phyloP scores from a whole-genome alignment of 2,797 vertebrate genomes.

The Danio tinwini region DNA sequence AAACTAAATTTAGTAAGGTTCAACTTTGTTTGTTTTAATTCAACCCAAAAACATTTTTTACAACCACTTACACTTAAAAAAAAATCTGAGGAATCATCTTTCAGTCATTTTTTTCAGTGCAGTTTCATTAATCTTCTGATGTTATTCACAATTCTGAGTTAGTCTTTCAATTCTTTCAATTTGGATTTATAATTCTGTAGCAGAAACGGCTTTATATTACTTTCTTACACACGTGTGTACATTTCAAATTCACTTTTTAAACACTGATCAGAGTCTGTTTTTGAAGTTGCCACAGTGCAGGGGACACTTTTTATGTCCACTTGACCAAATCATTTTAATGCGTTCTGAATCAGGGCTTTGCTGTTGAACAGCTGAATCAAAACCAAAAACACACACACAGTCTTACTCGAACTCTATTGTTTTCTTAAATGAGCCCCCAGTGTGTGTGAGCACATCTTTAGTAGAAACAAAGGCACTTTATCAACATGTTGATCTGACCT shows the following conservation, averaged over 20 bases:
- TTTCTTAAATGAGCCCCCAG: neutral
- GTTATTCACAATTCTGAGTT: too few species aligned
- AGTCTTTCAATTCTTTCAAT: too few species aligned
- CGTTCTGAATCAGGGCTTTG: constrained; percentile 6
- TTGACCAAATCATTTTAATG: constrained; percentile 8
- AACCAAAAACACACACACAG: neutral
- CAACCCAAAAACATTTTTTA: too few species aligned
- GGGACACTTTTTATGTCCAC: neutral
- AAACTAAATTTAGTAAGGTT: too few species aligned
- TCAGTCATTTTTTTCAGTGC: too few species aligned
- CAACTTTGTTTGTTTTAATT: too few species aligned
- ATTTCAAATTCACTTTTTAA: neutral
- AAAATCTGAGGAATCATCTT: too few species aligned
- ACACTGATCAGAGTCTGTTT: neutral
- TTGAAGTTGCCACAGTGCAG: neutral
- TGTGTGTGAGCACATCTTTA: neutral
- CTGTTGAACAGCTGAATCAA: constrained; percentile 2
- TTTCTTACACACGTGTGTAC: constrained; percentile 3
- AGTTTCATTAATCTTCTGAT: too few species aligned
- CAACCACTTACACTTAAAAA: too few species aligned
- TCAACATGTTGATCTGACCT: constrained; percentile 19
- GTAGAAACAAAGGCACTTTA: constrained; percentile 19
- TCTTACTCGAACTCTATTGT: neutral
- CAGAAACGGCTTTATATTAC: too few species aligned
- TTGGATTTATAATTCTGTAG: too few species aligned